Evolutionary conservation across 2,797 vertebrate species (phyloP), one percentile per base, ranked within the genome.

Genomic region (Botia kubotai): DNA sequence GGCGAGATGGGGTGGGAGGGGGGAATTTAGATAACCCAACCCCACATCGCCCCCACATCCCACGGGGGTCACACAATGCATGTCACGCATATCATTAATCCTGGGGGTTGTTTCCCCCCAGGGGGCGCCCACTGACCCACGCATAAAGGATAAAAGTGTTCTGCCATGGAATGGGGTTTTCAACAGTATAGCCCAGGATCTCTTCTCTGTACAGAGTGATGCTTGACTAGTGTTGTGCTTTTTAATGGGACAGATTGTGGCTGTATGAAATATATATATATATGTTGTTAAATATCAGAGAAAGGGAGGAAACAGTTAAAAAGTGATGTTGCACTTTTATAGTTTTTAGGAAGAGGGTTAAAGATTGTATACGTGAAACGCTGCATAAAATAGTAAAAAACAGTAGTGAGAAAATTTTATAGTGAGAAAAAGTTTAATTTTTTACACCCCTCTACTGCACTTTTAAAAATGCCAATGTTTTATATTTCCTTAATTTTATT

Each of bases 31-130:
- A 89, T 90, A 90, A 90, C 85, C 75, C 65, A 80, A 89, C 89
- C 89, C 90, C 86, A 86, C 89, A 89, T 90, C 89, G 91, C 91
- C 90, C 89, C 90, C 90, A 63, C 79, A 79, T 23, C 87, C 86
- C 88, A 86, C 76, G 85, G 78, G 72, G 91, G 91, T 92, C 89
- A 92, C 89, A 93, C 92, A 94, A 94, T 93, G 91, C 91, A 92
- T 91, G 92, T 91, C 93, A 93, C 92, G 92, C 91, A 95, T 96
- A 94, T 96, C 95, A 98, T 97, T 98, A 97, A 96, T 95, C 92
- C 91, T 88, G 90, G 93, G 89, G 94, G 93, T 93, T 90, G 88
- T 89, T 90, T 95, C 93, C 95, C 93, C 94, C 94, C 93, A 93
- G 92, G 93, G 96, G 94, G 95, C 94, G 91, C 94, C 94, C 94